Evolutionary conservation across 1,140 invertebrate genomes (phyloP).

Genomic region (Leguminivora glycinivorella): DNA sequence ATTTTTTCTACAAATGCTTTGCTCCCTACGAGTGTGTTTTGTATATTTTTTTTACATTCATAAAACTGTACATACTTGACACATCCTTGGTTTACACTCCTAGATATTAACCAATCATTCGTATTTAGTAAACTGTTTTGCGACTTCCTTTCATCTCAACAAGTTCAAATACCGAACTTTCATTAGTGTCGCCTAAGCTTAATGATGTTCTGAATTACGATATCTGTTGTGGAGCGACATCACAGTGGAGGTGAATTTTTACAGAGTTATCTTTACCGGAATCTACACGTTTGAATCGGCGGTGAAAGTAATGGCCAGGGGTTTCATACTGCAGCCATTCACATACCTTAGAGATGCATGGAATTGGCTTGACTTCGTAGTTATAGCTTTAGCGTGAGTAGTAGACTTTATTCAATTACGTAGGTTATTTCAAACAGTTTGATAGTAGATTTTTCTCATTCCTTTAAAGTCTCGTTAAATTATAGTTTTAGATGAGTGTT

Average conservation of each 20-base stretch:
- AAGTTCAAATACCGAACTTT: constrained; percentile 43
- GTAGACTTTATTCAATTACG: constrained; percentile 72
- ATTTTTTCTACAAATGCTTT: constrained; percentile 3
- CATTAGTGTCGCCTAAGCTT: constrained; percentile 37
- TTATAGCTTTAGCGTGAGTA: constrained; percentile 99
- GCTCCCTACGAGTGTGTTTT: not conserved
- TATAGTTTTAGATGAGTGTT: constrained; percentile 42
- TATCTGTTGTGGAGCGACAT: constrained; percentile 64
- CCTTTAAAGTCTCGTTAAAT: constrained; percentile 51
- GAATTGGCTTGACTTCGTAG: constrained; percentile 99
- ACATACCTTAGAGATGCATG: constrained; percentile 99
- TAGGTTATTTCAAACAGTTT: constrained; percentile 53
- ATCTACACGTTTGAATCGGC: constrained; percentile 99
- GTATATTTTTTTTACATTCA: not conserved
- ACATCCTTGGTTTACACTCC: constrained; percentile 1
- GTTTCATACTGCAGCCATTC: constrained; percentile 99
- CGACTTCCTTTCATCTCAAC: constrained; percentile 24
- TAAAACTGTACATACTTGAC: constrained; percentile 7
- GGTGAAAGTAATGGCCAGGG: constrained; percentile 99
- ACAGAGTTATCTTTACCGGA: constrained; percentile 99
- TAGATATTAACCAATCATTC: constrained; percentile 8
- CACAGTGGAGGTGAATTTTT: constrained; percentile 80
- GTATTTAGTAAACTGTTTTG: not conserved
- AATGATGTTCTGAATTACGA: constrained; percentile 24
- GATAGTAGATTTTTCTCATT: constrained; percentile 60